Percentiles rank a stretch among this genome's conserved stretches.
phyloP scores from a whole-genome alignment of 2,113 vertebrate genomes.

The Corapipo altera region DNA sequence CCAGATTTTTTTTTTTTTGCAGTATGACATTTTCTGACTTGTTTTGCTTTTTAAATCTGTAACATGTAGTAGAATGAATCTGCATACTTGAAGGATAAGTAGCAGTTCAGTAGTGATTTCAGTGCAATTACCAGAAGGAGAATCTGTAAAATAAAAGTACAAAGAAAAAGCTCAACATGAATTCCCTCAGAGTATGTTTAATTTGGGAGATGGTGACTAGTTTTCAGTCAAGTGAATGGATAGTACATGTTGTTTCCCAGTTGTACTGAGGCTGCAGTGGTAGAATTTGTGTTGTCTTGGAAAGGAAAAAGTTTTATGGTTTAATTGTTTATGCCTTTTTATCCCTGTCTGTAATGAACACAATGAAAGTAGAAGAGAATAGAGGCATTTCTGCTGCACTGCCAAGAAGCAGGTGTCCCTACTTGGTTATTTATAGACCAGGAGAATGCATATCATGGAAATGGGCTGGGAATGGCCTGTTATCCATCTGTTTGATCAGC shows the following conservation, averaged over 20 bases:
- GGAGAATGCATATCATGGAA: not conserved
- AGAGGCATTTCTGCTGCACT: not conserved
- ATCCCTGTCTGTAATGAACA: not conserved
- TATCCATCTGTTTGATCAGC: conserved; percentile 46
- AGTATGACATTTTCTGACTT: not conserved
- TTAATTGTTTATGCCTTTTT: not conserved
- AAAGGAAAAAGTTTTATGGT: not conserved
- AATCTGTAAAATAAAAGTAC: not conserved
- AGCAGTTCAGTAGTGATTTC: not conserved
- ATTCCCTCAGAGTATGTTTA: not conserved
- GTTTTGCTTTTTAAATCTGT: not conserved
- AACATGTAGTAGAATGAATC: not conserved
- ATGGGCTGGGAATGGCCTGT: not conserved
- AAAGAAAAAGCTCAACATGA: not conserved
- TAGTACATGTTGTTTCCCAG: not conserved
- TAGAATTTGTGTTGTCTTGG: not conserved
- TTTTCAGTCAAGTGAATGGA: not conserved
- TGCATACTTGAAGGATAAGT: not conserved
- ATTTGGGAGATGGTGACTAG: not conserved
- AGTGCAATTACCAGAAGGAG: not conserved
- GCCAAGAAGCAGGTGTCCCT: conserved; percentile 17
- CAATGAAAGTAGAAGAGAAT: not conserved
- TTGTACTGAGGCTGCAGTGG: not conserved
- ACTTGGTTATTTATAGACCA: conserved; percentile 25
- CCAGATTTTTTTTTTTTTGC: not conserved